A percentile compares a stretch with the other conserved stretches of the same genome.
These are phyloP conservation scores for Branchipolynoe longqiensis DNA, from an alignment of 2,888 invertebrate genomes.

Conservation along the genomic window DNA sequence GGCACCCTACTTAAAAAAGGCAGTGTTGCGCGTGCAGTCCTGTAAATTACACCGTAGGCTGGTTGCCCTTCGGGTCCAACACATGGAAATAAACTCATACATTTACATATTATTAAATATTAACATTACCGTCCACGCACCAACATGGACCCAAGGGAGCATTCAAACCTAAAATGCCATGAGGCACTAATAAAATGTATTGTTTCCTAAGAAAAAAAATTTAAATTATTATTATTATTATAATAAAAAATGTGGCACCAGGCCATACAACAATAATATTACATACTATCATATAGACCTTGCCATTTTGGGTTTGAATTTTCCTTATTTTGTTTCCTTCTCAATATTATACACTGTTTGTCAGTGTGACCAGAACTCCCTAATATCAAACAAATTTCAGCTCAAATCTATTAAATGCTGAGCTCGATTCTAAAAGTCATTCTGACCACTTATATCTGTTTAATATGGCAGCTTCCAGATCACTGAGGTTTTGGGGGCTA, in stretches of 20 bases:
- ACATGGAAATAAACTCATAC: conserved; percentile 48
- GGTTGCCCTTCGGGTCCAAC: conserved; percentile 55
- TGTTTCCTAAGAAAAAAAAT: too few species aligned
- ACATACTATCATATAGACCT: conserved; percentile 51
- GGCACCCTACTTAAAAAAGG: too few species aligned
- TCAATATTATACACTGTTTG: conserved; percentile 27
- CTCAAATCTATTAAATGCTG: conserved; percentile 53
- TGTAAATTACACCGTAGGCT: conserved; percentile 30
- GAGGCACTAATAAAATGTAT: conserved; percentile 38
- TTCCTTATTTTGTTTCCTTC: conserved; percentile 38
- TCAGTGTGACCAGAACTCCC: conserved; percentile 54
- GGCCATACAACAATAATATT: conserved; percentile 54
- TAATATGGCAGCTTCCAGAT: conserved; percentile 51
- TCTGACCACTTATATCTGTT: conserved; percentile 45
- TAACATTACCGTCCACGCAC: conserved; percentile 46
- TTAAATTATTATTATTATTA: too few species aligned
- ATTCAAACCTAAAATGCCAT: conserved; percentile 57
- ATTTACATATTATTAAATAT: conserved; percentile 52
- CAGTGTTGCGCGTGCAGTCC: conserved; percentile 38
- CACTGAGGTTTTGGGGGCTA: conserved; percentile 42
- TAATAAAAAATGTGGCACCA: conserved; percentile 53
- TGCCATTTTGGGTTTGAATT: conserved; percentile 58
- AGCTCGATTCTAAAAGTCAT: conserved; percentile 22
- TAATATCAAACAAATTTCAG: conserved; percentile 30
- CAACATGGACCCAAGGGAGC: conserved; percentile 45